Percentiles rank a stretch among this genome's conserved stretches.
phyloP scores from a whole-genome alignment of 2,113 vertebrate genomes.

The Alligator mississippiensis region DNA sequence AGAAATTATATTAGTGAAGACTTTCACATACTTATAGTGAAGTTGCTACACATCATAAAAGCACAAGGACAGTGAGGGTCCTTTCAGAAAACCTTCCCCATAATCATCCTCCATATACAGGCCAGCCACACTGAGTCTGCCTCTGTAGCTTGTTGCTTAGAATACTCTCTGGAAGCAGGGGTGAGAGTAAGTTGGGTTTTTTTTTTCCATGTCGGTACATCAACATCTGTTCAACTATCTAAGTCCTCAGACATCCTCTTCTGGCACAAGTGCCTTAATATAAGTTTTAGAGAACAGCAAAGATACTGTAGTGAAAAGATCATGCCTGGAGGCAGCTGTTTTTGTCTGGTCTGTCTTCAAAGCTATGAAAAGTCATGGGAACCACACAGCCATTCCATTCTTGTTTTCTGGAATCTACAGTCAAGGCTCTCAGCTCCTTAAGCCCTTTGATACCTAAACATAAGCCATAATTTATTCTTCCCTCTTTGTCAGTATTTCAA shows the following conservation, averaged over 20 bases:
- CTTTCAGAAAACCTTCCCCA: not conserved
- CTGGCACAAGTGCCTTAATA: not conserved
- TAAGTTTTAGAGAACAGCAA: not conserved
- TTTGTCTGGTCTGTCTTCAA: not conserved
- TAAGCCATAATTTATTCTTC: not conserved
- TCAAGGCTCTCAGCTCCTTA: not conserved
- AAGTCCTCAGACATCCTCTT: no score
- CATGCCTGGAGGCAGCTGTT: not conserved
- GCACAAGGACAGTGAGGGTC: not conserved
- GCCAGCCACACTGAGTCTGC: not conserved
- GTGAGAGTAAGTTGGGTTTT: no score
- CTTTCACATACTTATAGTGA: not conserved
- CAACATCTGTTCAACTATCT: not conserved
- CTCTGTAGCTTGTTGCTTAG: no score
- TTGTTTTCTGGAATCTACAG: not conserved
- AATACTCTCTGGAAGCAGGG: no score
- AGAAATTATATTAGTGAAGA: not conserved
- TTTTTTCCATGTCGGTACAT: no score
- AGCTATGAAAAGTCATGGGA: not conserved
- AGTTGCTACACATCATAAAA: not conserved
- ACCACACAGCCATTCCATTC: not conserved
- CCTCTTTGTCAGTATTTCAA: not conserved
- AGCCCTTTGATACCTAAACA: not conserved
- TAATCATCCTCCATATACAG: not conserved
- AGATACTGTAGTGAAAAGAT: not conserved